Conservation (phyloP, 2,888 invertebrate species). For the Macaria liturata region DNA sequence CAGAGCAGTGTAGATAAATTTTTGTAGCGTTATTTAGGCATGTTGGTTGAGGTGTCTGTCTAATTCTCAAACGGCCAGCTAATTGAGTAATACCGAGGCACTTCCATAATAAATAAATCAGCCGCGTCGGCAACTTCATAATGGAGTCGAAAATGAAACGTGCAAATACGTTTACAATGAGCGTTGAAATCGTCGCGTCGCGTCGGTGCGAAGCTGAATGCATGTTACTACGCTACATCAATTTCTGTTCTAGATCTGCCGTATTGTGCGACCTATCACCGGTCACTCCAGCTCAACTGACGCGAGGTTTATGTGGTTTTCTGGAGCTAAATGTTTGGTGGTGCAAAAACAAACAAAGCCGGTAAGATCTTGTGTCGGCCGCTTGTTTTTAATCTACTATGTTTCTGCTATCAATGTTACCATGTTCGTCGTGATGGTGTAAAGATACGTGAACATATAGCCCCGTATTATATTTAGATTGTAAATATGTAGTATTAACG, state of each 20-base stretch:
- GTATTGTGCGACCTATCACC: slow-evolving; percentile 58
- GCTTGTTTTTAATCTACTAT: slow-evolving; percentile 40
- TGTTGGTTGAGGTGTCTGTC: background rate
- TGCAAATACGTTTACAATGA: slow-evolving; percentile 28
- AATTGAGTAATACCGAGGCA: slow-evolving; percentile 36
- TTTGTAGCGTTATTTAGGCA: background rate
- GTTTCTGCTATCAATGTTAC: slow-evolving; percentile 14
- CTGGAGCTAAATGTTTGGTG: slow-evolving; percentile 56
- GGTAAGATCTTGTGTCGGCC: slow-evolving; percentile 38
- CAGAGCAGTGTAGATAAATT: no score
- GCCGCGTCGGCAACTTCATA: slow-evolving; percentile 23
- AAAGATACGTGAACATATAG: no score
- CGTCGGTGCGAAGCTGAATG: slow-evolving; percentile 15
- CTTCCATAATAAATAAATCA: slow-evolving; percentile 17
- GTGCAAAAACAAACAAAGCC: slow-evolving; percentile 63
- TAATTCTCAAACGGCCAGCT: slow-evolving; percentile 11
- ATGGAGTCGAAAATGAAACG: slow-evolving; percentile 30
- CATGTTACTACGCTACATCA: slow-evolving; percentile 25
- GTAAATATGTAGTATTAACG: slow-evolving; percentile 4
- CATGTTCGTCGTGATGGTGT: background rate
- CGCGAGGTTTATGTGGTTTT: slow-evolving; percentile 56
- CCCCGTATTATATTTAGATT: no score
- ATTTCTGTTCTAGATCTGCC: slow-evolving; percentile 47
- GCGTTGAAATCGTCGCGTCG: slow-evolving; percentile 27
- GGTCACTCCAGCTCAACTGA: slow-evolving; percentile 47